Evolutionary conservation across 2,113 vertebrate species (phyloP), one percentile per base, ranked within the genome.

Genomic region (Bufo bufo): DNA sequence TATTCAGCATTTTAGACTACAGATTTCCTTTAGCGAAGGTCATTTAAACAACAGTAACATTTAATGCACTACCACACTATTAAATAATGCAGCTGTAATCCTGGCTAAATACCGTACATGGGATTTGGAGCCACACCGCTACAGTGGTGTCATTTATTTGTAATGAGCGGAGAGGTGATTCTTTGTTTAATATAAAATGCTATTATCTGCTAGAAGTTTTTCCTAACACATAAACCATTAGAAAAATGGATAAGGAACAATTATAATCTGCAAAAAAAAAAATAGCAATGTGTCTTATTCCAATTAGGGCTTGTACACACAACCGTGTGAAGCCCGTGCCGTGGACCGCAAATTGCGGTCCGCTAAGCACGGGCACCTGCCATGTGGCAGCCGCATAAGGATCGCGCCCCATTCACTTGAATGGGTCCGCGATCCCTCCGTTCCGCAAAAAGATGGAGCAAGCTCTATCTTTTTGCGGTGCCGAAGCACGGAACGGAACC

Each of bases 41-140:
- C 77, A 59, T 58, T 80, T 13, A 80, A 58, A 58, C n/a, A 58
- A 12, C 52, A 7, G 54, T 43, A 43, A 33, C 77, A 80, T 59
- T 58, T 56, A 79, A 11, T 79, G 54, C n/a, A 58, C 77, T 33
- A 33, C 77, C 54, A 58, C 4, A 33, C n/a, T 33, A 56, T 80
- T 80, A 58, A 80, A 80, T 58, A 59, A 80, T 80, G 77, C 77
- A 58, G 54, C 23, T 43, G 54, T n/a, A 80, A 79, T 58, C 23
- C 14, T 23, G 13, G 56, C 77, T 79, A 56, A 79, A 56, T 54
- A 79, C 52, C 17, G 52, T 43, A 33, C 77, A 43, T 14, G 0
- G 54, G 4, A 20, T 17, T 33, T n/a, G 16, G 14, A 80, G 56
- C 12, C 77, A 43, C 23, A 13, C 77, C 13, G 13, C 77, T 43